phyloP scores from a whole-genome alignment of 2,888 invertebrate species.

The Lottia scabra region DNA sequence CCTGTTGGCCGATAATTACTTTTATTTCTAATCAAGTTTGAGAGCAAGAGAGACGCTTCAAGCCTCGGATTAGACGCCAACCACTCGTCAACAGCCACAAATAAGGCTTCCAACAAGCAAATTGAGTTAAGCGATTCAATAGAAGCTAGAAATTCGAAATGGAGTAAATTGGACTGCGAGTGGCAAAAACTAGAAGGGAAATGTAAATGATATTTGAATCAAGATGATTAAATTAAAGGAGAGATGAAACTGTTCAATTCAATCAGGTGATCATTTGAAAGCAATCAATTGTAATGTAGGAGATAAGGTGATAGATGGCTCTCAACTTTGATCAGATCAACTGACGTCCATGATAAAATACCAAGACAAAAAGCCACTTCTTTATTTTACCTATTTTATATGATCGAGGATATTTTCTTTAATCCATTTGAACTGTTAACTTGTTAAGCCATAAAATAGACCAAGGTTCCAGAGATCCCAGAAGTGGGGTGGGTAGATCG shows the following conservation, averaged over 20 bases:
- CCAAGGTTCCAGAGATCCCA: no score
- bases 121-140: slow-evolving; percentile 12
- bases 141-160: slow-evolving; percentile 5
- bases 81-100: slow-evolving; percentile 7
- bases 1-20: slow-evolving; percentile 22
- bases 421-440: no score
- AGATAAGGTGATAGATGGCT: slow-evolving; percentile 4
- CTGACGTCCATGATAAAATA: slow-evolving; percentile 3
- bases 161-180: not conserved
- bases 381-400: not conserved
- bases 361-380: not conserved
- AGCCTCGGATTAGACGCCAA: slow-evolving; percentile 15
- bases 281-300: slow-evolving; percentile 38
- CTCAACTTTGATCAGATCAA: not conserved
- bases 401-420: no score
- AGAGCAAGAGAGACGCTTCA: slow-evolving; percentile 14
- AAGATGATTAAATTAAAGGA: slow-evolving; percentile 17
- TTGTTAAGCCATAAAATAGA: no score
- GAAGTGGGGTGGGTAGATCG: no score
- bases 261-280: slow-evolving; percentile 41
- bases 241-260: slow-evolving; percentile 26
- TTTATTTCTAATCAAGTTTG: slow-evolving; percentile 19
- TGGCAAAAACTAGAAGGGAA: slow-evolving; percentile 14
- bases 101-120: slow-evolving; percentile 20
- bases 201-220: slow-evolving; percentile 28